Base-by-base conservation (phyloP, 2,113 vertebrate genomes). In the Gymnobelideus leadbeateri region DNA sequence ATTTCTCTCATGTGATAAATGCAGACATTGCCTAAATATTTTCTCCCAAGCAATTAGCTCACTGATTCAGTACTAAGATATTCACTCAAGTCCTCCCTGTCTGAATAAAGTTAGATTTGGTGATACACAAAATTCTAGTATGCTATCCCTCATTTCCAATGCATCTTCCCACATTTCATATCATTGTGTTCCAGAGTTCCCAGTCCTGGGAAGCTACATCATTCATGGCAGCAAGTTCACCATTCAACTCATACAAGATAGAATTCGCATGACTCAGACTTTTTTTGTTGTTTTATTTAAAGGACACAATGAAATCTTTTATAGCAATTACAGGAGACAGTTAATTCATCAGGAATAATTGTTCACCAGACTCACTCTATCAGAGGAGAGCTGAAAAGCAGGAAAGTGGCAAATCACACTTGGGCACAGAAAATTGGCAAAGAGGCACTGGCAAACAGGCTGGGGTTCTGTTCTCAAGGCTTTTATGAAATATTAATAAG, bases 241-340 rank as follows among this genome's bases (percentile, higher is more conserved):
- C 89, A 47, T n/a, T 90, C 91, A 97, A 96, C 21, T 37, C 68
- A 94, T 21, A 47, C 89, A n/a, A 61, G 53, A 10, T 0, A 0
- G 95, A 95, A 95, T 94, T 84, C 94, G 94, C 96, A 90, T 92
- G 57, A 95, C 53, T 95, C 93, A 91, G 96, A 10, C n/a, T 37
- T 96, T 97, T 96, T 51, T 90, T 68, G 61, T 37, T 37, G 31
- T 95, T 96, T 97, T 93, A 95, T 92, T 95, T 95, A 97, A 97
- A 94, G 97, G 31, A 51, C 92, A 52, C 9, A 93, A 91, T 95
- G 57, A 97, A 97, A 93, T 51, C 49, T 96, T 97, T 97, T 96
- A 97, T 51, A 97, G 96, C 90, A 95, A 97, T 98, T 94, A 93
- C 19, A 94, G 90, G 50, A 97, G 95, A 97, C 95, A 98, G 97